These are phyloP conservation scores for Tricholaema leucomelas DNA, from an alignment of 2,113 vertebrate species.

Conservation along the genomic window DNA sequence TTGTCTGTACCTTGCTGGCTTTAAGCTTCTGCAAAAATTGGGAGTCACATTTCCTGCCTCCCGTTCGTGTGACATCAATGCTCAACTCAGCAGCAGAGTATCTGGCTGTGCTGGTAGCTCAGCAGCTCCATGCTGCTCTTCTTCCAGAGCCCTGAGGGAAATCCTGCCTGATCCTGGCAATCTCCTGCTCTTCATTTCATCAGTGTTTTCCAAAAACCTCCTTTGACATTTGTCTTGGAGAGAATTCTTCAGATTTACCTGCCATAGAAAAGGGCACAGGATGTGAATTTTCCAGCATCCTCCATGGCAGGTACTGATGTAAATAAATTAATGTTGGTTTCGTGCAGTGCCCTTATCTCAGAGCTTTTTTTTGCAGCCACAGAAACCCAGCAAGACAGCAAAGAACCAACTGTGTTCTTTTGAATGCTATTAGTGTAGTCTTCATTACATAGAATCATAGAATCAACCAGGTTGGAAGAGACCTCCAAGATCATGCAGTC, in stretches of 20 bases:
- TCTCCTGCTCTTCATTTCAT: neutral
- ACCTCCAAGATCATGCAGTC: too few species aligned
- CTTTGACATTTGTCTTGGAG: neutral
- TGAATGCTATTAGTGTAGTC: neutral
- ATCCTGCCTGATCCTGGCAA: neutral
- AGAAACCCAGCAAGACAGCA: neutral
- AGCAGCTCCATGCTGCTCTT: neutral
- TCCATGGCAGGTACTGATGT: neutral
- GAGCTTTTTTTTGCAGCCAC: neutral
- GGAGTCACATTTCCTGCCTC: neutral
- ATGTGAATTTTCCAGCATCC: neutral
- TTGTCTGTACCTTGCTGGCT: neutral
- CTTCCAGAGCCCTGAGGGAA: neutral
- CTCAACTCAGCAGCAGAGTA: neutral
- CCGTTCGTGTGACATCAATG: neutral
- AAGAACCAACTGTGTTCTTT: neutral
- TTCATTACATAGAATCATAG: neutral
- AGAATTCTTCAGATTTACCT: neutral
- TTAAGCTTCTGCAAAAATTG: neutral
- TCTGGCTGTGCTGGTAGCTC: rapidly evolving
- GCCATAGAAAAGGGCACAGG: neutral
- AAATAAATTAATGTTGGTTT: neutral
- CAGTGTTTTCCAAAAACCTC: neutral
- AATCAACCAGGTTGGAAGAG: too few species aligned
- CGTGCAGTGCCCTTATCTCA: neutral